Evolutionary conservation across 2,113 vertebrate species (phyloP), one percentile per base, ranked within the genome.

Genomic region (Nanorana parkeri): DNA sequence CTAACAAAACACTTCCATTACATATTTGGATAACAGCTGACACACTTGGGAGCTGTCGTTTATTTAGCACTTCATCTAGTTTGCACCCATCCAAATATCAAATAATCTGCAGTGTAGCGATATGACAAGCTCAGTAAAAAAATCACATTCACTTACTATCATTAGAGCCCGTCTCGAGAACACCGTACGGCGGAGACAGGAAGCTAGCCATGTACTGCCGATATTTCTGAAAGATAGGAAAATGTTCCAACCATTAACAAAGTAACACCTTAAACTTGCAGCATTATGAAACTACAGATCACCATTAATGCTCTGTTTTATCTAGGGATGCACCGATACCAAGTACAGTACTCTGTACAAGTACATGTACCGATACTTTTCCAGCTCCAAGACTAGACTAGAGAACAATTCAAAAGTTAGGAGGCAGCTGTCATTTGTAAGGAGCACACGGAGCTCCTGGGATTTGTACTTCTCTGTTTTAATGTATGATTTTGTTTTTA

Each of bases 191-290:
- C 88, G 98, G 97, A 89, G 95, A 95, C 52, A 99, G 93, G 79
- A 99, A 95, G 86, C 95, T 96, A 88, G 97, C 96, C 96, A 99
- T 97, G 88, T 95, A 98, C 85, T 95, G 95, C 87, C 96, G 96
- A 86, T 96, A 97, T 94, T 95, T 98, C 97, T 99, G 88, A 79
- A 90, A 91, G 89, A 87, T 86, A 88, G 0, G 1, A 88, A 67
- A 89, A 54, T 19, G 29, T 29, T 19, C 20, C 7, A 56, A 29
- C 17, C 28, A 5, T 5, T 28, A 55, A 28, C 20, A 28, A 17
- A 69, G 23, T 52, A 3, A 71, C 23, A 26, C 16, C 16, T 16
- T 0, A 56, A 19, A n/a, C 1, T 73, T 29, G 5, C 17, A 21
- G 17, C 15, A 20, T 55, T 28, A 1, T 19, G 15, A 69, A 69